phyloP scores from a whole-genome alignment of 2,113 vertebrate species.

The Crotophaga sulcirostris region DNA sequence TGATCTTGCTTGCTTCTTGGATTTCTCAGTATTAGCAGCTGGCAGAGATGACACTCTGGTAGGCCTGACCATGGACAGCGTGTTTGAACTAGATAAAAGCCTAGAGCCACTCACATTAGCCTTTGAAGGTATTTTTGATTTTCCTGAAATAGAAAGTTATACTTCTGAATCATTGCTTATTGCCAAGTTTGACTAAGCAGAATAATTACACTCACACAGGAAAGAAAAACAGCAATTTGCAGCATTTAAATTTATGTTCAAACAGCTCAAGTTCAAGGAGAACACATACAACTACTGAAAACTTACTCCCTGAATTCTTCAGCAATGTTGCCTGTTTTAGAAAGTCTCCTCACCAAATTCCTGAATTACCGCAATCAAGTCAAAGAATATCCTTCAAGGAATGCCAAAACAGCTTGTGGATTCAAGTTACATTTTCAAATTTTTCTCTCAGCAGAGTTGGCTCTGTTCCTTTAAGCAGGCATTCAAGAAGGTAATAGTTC shows the following conservation, averaged over 20 bases:
- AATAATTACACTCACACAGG: neutral
- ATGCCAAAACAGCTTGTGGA: neutral
- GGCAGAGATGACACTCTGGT: constrained; percentile 10
- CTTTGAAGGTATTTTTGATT: constrained; percentile 14
- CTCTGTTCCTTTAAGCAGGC: neutral
- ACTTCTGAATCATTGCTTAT: neutral
- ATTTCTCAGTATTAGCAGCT: neutral
- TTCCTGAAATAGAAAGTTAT: constrained; percentile 55
- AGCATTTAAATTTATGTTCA: neutral
- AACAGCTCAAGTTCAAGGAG: neutral
- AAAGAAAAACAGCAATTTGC: neutral
- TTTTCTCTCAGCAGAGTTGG: neutral
- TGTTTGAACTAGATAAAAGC: constrained; percentile 10
- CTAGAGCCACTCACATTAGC: constrained; percentile 52
- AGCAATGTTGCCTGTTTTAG: neutral
- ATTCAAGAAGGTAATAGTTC: neutral
- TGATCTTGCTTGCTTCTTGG: neutral
- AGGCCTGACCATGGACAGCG: constrained; percentile 29
- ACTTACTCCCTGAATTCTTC: neutral
- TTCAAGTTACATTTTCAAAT: neutral
- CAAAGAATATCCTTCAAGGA: neutral
- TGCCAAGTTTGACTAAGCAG: neutral
- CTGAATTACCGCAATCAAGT: neutral
- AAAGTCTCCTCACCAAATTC: neutral
- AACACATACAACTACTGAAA: neutral